Base-by-base conservation (phyloP, 2,797 vertebrate genomes). In the Masticophis lateralis region DNA sequence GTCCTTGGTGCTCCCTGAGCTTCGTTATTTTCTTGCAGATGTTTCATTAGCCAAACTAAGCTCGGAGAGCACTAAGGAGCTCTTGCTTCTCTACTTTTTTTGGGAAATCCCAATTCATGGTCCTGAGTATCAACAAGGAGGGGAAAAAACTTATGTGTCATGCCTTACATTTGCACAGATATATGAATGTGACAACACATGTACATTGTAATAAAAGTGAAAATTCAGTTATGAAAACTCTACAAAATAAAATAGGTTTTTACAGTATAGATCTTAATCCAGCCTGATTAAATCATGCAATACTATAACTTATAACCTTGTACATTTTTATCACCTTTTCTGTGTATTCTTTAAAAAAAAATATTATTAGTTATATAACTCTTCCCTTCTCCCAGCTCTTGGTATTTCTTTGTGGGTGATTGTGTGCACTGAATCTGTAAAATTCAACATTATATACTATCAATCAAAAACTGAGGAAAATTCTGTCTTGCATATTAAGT, bases 341-440 rank as follows among this genome's bases (percentile, higher is more conserved):
- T 86, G 69, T 66, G 57, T 32, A 61, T 32, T 60, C 25, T n/a
- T 60, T 55, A 3, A 3, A 11, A 69, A 47, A 3, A 53, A 61
- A 27, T 11, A 32, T 56, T 53, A 18, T 37, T 47, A n/a, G 2
- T 86, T 25, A 28, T 43, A n/a, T 61, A 43, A 63, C 43, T 86
- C 22, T 79, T 32, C 37, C 13, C n/a, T 66, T 90, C 4, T 56
- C 10, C 12, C 74, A 47, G 10, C 4, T 83, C 37, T 90, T 18
- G 8, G 16, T 86, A 32, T 47, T 86, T 25, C 22, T 86, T 92
- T 55, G 87, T 59, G 60, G 37, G 32, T 83, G 88, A 37, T 87
- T 90, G 88, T 94, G 47, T 53, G 94, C 0, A 2, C 95, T 93
- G 91, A 93, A 92, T 89, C 86, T 32, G 83, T 28, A 37, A 91